Conservation (phyloP, 2,888 invertebrate genomes). For the Frankliniella fusca region DNA sequence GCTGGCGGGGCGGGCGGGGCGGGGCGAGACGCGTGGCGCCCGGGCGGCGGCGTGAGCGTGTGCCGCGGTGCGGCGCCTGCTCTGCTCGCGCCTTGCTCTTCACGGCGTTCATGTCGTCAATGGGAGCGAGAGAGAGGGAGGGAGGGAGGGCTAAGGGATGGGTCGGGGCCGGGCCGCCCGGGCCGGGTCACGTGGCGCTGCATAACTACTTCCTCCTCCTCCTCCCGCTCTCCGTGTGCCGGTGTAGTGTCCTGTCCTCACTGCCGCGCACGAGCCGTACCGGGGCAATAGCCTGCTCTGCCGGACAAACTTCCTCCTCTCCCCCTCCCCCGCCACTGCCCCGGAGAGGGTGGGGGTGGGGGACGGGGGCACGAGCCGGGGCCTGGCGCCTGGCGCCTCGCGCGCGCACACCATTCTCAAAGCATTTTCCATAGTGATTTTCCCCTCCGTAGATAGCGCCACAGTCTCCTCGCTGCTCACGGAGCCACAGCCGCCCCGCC, state of each 20-base stretch:
- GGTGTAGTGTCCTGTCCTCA: neutral
- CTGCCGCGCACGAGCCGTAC: neutral
- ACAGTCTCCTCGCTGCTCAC: neutral
- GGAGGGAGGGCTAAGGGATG: neutral
- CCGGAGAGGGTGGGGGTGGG: neutral
- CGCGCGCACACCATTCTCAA: neutral
- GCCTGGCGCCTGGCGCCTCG: neutral
- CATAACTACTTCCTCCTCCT: slow-evolving; percentile 17
- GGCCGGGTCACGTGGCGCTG: neutral
- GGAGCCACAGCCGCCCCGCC: neutral
- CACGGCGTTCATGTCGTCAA: neutral
- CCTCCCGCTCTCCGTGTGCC: neutral
- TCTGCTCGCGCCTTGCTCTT: too few relatives aligned
- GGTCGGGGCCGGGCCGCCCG: neutral
- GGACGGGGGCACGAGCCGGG: neutral
- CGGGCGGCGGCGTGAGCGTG: neutral
- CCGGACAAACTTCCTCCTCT: neutral
- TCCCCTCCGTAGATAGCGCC: slow-evolving; percentile 6
- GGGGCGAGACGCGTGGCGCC: neutral
- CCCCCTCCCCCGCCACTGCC: neutral
- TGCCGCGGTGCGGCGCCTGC: neutral
- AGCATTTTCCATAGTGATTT: slow-evolving; percentile 25
- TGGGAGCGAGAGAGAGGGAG: neutral
- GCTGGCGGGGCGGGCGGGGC: neutral
- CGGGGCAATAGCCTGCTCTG: neutral